Percentiles rank a stretch among this genome's conserved stretches.
Conservation (phyloP, 2,113 vertebrate genomes). For the Stegostoma tigrinum region DNA sequence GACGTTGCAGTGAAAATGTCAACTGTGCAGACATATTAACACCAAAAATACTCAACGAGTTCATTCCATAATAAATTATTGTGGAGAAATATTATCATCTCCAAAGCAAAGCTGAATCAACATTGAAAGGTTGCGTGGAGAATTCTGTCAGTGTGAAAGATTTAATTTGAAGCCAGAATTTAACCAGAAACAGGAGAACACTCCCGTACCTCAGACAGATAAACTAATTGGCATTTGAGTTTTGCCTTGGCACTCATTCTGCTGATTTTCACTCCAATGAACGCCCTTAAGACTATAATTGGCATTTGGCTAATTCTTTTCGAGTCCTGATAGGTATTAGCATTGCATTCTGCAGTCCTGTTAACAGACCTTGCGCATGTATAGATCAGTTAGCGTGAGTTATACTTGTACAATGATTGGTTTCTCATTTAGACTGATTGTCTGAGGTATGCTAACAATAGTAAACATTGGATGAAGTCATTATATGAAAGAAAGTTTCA, state of each 20-base stretch:
- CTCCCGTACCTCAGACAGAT: background rate
- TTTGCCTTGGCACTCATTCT: background rate
- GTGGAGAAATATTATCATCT: background rate
- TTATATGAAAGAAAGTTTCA: background rate
- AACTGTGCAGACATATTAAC: background rate
- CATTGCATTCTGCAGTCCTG: background rate
- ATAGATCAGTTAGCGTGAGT: background rate
- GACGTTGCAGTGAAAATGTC: background rate
- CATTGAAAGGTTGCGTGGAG: background rate
- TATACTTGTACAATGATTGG: background rate
- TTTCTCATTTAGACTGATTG: background rate
- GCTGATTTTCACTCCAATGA: background rate
- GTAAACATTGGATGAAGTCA: background rate
- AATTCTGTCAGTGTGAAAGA: background rate
- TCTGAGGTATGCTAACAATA: background rate
- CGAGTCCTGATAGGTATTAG: background rate
- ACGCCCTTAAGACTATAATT: background rate
- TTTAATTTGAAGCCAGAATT: background rate
- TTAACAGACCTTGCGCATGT: background rate
- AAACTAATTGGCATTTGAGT: background rate
- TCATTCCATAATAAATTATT: background rate
- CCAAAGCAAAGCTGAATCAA: background rate
- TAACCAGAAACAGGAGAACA: background rate
- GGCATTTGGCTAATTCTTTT: background rate
- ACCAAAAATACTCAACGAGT: background rate